Evolutionary conservation across 2,113 vertebrate species (phyloP).

Genomic region (Semicossyphus pulcher): DNA sequence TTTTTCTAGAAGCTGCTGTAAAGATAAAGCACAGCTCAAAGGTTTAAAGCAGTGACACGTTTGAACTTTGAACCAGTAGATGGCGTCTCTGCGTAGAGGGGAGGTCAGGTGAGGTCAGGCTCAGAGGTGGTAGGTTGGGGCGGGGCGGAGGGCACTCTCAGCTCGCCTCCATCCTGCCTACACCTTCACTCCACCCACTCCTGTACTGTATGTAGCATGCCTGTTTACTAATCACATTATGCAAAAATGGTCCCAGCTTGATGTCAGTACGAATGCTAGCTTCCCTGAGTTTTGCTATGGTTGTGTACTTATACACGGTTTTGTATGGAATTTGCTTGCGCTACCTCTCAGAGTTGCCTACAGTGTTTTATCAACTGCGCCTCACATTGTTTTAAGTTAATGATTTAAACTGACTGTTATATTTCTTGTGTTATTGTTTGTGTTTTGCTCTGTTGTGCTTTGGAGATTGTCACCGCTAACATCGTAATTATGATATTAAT

Average conservation of each 20-base stretch:
- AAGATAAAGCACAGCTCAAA: not conserved
- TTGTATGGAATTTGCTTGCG: constrained; percentile 42
- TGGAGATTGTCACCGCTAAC: not conserved
- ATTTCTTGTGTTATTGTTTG: constrained; percentile 16
- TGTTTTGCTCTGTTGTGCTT: constrained; percentile 14
- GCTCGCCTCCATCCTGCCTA: too few species aligned
- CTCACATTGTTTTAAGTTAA: constrained; percentile 10
- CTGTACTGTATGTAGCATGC: constrained; percentile 72
- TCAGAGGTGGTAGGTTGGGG: not conserved
- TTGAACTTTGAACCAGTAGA: constrained; percentile 36
- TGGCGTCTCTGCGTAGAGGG: not conserved
- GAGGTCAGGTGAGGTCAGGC: constrained; percentile 22
- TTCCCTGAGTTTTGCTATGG: constrained; percentile 19
- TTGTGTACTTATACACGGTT: constrained; percentile 4
- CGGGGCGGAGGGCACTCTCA: too few species aligned
- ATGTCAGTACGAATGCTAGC: constrained; percentile 37
- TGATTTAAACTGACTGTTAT: constrained; percentile 53
- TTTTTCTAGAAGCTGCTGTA: not conserved
- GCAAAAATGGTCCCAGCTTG: constrained; percentile 43
- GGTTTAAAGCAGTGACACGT: not conserved
- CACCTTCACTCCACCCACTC: constrained; percentile 18
- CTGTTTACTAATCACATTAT: constrained; percentile 68
- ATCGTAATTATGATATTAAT: not conserved
- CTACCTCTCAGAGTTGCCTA: constrained; percentile 59
- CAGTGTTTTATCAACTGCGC: constrained; percentile 16